Evolutionary conservation across 2,888 invertebrate genomes (phyloP), one percentile per base, ranked within the genome.

Genomic region (Zaprionus lineosus): DNA sequence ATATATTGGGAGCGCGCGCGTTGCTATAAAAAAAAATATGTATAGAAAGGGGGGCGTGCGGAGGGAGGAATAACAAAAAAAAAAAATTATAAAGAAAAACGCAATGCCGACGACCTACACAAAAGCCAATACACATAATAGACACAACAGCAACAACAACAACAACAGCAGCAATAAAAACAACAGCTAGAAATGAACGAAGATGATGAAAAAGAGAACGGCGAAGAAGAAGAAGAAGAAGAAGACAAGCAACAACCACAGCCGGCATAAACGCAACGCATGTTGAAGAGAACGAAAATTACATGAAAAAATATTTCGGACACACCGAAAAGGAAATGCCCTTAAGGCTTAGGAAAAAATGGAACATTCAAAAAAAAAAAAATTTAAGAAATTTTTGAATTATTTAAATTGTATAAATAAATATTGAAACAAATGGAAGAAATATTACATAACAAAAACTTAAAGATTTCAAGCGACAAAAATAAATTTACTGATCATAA

Each of bases 71-170:
- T 31, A 55, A 52, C 24, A 40, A 34, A 39, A 37, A 3, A 29
- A 29, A 11, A 4, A 11, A 31, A 34, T 28, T 1, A 19, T 19
- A 28, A 33, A 31, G 3, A 39, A 47, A 53, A 81, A 74, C 59
- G 65, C 56, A 72, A 73, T 51, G 62, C 51, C 59, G 72, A 43
- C 79, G 64, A 72, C 66, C 81, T 52, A 69, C 61, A 84, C 84
- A 78, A 84, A 82, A 75, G 65, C 72, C 64, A 74, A 69, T 55
- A 61, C 72, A 70, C 65, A 64, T 70, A 86, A 81, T 63, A 66
- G 71, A 56, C 43, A 63, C 51, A 64, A 60, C 63, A 71, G 40
- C 74, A 67, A 36, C 46, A 62, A 11, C 51, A 40, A 15, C 33
- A 39, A 18, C 24, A 47, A 39, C 44, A 29, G 21, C 41, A 52